These are phyloP conservation scores for Pherbina coryleti DNA, from an alignment of 2,888 invertebrate species.

Conservation along the genomic window DNA sequence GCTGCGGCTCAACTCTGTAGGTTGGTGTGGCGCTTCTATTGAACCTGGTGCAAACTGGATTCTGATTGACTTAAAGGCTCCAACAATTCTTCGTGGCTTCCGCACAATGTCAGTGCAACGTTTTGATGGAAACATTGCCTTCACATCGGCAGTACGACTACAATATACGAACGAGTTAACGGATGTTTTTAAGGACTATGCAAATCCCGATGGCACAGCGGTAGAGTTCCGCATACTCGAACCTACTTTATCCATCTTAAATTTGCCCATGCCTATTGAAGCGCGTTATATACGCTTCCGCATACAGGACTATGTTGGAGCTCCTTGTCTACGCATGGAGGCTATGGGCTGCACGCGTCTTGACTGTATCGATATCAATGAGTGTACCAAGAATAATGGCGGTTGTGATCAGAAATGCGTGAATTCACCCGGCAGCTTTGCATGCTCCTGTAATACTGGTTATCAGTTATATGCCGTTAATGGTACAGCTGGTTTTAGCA, in stretches of 20 bases:
- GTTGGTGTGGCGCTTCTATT: conserved; percentile 90
- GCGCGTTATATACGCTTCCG: conserved; percentile 89
- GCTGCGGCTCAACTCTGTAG: conserved; percentile 85
- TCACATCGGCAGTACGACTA: conserved; percentile 88
- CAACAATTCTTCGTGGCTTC: conserved; percentile 90
- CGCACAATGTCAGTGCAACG: conserved; percentile 90
- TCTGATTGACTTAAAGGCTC: conserved; percentile 87
- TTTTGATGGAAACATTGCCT: conserved; percentile 85
- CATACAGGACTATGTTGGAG: conserved; percentile 87
- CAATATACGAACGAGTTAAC: conserved; percentile 91
- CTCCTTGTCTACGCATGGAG: conserved; percentile 90
- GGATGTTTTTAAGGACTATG: conserved; percentile 90
- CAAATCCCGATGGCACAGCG: conserved; percentile 92
- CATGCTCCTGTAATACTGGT: conserved; percentile 91
- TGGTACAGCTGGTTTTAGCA: conserved; percentile 88
- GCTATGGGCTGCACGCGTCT: conserved; percentile 92
- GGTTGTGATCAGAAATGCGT: conserved; percentile 95
- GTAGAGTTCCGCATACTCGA: conserved; percentile 92
- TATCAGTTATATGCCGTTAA: conserved; percentile 89
- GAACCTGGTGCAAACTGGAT: conserved; percentile 93
- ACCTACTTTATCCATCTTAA: conserved; percentile 90
- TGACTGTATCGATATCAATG: conserved; percentile 90
- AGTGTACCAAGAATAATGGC: conserved; percentile 87
- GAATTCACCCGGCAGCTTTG: conserved; percentile 88
- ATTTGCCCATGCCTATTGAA: conserved; percentile 91